Evolutionary conservation across 2,113 vertebrate species (phyloP).

Genomic region (Nothoprocta perdicaria): DNA sequence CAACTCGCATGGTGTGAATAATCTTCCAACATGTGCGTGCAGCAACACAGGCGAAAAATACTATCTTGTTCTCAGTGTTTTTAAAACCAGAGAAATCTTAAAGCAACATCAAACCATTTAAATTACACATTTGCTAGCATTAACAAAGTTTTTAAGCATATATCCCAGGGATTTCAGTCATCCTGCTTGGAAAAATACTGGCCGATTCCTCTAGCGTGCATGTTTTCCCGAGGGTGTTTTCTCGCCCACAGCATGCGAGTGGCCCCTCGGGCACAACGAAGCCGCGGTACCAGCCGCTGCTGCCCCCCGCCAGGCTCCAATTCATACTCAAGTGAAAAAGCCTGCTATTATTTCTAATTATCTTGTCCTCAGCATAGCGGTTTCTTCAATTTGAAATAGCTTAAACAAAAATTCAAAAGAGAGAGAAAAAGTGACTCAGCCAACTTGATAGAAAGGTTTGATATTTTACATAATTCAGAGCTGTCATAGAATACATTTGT

Average conservation of each 20-base stretch:
- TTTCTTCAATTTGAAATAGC: conserved; percentile 1
- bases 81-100: background rate
- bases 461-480: background rate
- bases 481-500: background rate
- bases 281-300: background rate
- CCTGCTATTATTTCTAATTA: conserved; percentile 36
- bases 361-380: background rate
- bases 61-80: background rate
- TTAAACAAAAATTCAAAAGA: background rate
- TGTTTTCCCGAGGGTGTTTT: background rate
- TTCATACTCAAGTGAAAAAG: conserved; percentile 23
- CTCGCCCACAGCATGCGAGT: background rate
- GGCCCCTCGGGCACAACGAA: background rate
- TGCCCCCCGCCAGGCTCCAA: background rate
- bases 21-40: background rate
- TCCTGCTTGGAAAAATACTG: background rate
- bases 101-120: background rate
- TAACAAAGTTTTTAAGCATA: background rate
- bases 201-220: background rate
- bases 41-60: background rate
- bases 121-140: background rate
- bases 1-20: background rate
- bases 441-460: conserved; percentile 20
- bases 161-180: background rate
- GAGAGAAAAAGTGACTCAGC: conserved; percentile 1